Evolutionary conservation across 92 coral and sea anemone species (phyloP).

Genomic region (Heliopora coerulea): DNA sequence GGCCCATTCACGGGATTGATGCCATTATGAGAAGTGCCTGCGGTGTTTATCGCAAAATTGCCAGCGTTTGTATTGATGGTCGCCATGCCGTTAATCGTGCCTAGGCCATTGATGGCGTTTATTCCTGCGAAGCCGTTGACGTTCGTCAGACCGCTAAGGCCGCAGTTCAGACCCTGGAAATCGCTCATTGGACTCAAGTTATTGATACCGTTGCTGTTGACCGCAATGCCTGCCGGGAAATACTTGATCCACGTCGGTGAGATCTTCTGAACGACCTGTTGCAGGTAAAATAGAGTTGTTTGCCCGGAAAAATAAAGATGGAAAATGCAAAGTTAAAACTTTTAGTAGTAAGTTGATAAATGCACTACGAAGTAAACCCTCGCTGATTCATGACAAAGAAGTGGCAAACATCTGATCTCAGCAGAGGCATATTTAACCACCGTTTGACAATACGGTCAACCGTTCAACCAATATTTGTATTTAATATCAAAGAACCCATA

Average conservation of each 20-base stretch:
- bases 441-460: too few species aligned
- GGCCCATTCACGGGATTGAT: conserved; percentile 48
- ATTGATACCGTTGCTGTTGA: conserved; percentile 79
- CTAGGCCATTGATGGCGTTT: conserved; percentile 82
- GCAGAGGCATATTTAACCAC: too few species aligned
- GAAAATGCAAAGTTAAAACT: not conserved
- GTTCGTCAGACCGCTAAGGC: conserved; percentile 60
- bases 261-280: conserved; percentile 88
- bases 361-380: not conserved
- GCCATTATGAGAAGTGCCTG: conserved; percentile 44
- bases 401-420: too few species aligned
- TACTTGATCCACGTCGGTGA: conserved; percentile 99
- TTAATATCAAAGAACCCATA: too few species aligned
- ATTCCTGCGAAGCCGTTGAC: conserved; percentile 79
- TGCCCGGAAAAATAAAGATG: not conserved
- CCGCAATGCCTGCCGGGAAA: conserved; percentile 92
- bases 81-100: conserved; percentile 72
- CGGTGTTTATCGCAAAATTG: conserved; percentile 36
- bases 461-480: too few species aligned
- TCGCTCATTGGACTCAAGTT: conserved; percentile 74
- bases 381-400: too few species aligned
- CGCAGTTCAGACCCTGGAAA: conserved; percentile 62
- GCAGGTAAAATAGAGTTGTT: not conserved
- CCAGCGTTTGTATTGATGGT: conserved; percentile 39
- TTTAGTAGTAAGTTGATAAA: not conserved